phyloP scores from a whole-genome alignment of 2,113 vertebrate species.

The Dicaeum eximium region DNA sequence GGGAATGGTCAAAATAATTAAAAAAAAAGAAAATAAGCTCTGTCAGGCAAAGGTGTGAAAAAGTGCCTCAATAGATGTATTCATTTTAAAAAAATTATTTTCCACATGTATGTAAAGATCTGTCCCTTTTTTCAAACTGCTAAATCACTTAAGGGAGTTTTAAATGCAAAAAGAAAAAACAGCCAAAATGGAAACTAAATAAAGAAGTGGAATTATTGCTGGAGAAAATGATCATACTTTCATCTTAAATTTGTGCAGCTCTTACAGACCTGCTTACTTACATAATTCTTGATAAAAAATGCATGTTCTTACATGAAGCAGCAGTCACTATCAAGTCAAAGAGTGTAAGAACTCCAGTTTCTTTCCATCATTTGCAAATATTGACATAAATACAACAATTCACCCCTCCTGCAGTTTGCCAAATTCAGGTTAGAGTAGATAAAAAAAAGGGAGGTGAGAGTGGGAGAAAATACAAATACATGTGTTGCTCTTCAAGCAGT shows the following conservation, averaged over 20 bases:
- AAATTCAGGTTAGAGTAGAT: background rate
- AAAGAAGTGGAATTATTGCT: background rate
- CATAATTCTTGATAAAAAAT: background rate
- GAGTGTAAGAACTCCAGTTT: background rate
- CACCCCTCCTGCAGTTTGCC: background rate
- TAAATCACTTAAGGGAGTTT: background rate
- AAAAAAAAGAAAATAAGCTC: background rate
- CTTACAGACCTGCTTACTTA: background rate
- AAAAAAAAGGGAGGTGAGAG: background rate
- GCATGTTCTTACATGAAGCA: background rate
- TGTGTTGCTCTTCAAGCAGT: background rate
- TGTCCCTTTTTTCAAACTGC: background rate
- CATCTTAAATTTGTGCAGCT: background rate
- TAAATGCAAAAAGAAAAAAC: background rate
- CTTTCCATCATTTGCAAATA: background rate
- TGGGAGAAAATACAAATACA: background rate
- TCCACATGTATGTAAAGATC: background rate
- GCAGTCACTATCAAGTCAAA: background rate
- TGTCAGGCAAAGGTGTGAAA: background rate
- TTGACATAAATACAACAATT: background rate
- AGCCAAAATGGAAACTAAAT: background rate
- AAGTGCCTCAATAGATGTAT: background rate
- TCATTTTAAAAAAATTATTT: conserved; percentile 25
- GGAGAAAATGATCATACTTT: background rate
- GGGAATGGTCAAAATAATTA: background rate